Base-by-base conservation (phyloP, 2,797 vertebrate genomes). In the Sphaeramia orbicularis region DNA sequence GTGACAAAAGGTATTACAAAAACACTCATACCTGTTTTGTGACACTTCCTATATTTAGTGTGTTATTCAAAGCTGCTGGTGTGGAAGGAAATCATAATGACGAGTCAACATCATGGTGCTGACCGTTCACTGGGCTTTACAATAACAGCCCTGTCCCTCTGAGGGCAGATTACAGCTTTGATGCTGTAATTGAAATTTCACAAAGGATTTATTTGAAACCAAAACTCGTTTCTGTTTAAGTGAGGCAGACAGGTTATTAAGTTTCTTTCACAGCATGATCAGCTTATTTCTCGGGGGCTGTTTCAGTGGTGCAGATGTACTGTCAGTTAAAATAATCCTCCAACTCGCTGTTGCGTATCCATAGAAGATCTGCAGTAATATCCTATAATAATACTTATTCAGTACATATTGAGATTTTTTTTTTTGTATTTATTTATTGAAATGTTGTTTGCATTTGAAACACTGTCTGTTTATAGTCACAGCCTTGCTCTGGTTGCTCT, bases 161-260 rank as follows among this genome's bases (percentile, higher is more conserved):
- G 58, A 67, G 73, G 73, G 41, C 78, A 48, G 57, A 81, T 74
- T 41, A 71, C 73, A 56, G 81, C 86, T 77, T 76, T 84, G 83
- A 80, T 65, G 79, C 71, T 6, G 19, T 90, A 88, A 90, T 86
- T 86, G 84, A 89, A 88, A 88, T 84, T 88, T 88, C 87, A 89
- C 76, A 90, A 89, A 79, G 81, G 70, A 84, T 90, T 85, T 84
- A 68, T 81, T 57, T 75, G 73, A 81, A 81, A 81, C 68, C 79
- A 70, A 81, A 86, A 82, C 43, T 74, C 24, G 9, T 37, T 38
- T 71, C 37, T 13, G 38, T 86, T 79, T 89, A 84, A 89, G 80
- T 47, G 74, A 85, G 65, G 52, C 48, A 5, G 90, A 87, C 88
- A 90, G 85, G 88, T 89, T 89, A 91, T 89, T 91, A 87, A 81